Evolutionary conservation across 2,888 invertebrate species (phyloP).

Genomic region (Stenurella melanura): DNA sequence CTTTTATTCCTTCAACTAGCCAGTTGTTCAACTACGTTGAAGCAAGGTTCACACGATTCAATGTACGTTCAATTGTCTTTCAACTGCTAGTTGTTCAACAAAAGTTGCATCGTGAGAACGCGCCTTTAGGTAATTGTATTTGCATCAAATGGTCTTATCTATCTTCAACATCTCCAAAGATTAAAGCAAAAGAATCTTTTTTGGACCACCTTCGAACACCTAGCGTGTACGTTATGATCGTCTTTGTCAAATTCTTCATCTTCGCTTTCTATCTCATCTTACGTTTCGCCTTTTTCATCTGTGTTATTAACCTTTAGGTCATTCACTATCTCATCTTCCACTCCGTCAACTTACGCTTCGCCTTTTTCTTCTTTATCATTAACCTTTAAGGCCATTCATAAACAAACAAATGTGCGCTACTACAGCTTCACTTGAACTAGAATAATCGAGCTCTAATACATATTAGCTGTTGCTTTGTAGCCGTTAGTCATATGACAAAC

Average conservation of each 20-base stretch:
- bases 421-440: background rate
- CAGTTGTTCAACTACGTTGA: no score
- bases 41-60: no score
- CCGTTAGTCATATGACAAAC: no score
- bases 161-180: slow-evolving; percentile 60
- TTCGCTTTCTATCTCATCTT: slow-evolving; percentile 14
- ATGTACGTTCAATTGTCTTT: no score
- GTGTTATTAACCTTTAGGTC: no score
- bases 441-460: background rate
- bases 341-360: background rate
- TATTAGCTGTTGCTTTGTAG: no score
- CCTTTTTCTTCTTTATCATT: slow-evolving; percentile 14
- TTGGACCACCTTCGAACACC: background rate
- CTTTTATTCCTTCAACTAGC: no score
- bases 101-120: no score
- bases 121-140: no score
- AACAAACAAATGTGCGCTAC: slow-evolving; percentile 9
- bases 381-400: slow-evolving; percentile 28
- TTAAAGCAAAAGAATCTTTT: slow-evolving; percentile 13
- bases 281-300: no score
- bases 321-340: no score
- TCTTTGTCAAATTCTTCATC: slow-evolving; percentile 22
- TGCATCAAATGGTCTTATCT: slow-evolving; percentile 59
- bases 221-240: slow-evolving; percentile 13
- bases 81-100: no score